Conservation (phyloP, 2,888 invertebrate species). For the Hydriomena furcata region DNA sequence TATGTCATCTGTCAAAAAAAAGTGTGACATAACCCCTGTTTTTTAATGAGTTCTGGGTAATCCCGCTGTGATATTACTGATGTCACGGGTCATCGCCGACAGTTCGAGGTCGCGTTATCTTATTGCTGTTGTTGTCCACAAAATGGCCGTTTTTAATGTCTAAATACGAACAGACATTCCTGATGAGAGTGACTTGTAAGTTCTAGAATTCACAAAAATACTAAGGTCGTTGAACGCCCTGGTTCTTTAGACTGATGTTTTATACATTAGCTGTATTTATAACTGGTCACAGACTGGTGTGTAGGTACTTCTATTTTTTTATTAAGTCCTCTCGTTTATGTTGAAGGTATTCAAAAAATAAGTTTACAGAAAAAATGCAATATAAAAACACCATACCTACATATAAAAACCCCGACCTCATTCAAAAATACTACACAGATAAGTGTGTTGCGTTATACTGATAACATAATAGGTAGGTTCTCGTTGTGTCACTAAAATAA, state of each 20-base stretch:
- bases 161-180: background rate
- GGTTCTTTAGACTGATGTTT: no score
- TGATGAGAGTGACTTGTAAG: background rate
- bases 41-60: slow-evolving; percentile 5
- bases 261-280: no score
- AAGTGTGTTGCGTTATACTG: slow-evolving; percentile 25
- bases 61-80: background rate
- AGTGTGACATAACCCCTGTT: background rate
- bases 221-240: no score
- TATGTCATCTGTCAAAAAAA: slow-evolving; percentile 8
- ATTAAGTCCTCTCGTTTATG: no score
- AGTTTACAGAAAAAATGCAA: background rate
- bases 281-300: no score
- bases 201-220: no score
- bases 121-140: slow-evolving; percentile 8
- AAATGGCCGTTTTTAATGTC: background rate
- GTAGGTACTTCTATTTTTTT: no score
- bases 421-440: slow-evolving; percentile 32
- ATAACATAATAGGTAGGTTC: slow-evolving; percentile 8
- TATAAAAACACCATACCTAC: no score
- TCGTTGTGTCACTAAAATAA: slow-evolving; percentile 38
- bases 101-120: slow-evolving; percentile 10
- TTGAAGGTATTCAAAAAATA: no score
- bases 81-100: slow-evolving; percentile 11
- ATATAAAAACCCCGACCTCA: slow-evolving; percentile 27